These are phyloP conservation scores for Calycopis cecrops DNA, from an alignment of 1,140 invertebrate species.

Conservation along the genomic window DNA sequence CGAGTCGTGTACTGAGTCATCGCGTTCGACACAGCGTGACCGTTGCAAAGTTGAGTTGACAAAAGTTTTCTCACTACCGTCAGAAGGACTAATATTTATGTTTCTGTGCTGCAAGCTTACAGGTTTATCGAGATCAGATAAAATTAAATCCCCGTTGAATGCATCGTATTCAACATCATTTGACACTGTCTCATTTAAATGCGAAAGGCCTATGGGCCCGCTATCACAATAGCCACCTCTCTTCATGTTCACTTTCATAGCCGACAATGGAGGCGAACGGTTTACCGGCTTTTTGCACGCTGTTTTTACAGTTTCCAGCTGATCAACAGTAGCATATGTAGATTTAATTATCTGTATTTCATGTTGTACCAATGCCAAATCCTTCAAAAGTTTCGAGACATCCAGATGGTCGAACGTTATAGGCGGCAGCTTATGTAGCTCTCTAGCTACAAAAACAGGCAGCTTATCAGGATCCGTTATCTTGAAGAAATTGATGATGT, in stretches of 20 bases:
- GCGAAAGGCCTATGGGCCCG: slow-evolving; percentile 18
- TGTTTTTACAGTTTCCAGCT: slow-evolving; percentile 17
- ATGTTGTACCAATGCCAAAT: slow-evolving; percentile 17
- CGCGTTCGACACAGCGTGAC: background rate
- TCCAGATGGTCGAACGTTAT: slow-evolving; percentile 27
- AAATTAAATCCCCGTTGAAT: too few species aligned
- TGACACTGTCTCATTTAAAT: slow-evolving; percentile 16
- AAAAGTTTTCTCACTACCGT: background rate
- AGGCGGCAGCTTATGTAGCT: slow-evolving; percentile 25
- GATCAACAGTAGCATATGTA: slow-evolving; percentile 16
- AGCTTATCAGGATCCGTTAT: slow-evolving; percentile 20
- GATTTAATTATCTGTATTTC: slow-evolving; percentile 23
- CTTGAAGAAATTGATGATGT: slow-evolving; percentile 21
- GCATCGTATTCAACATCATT: too few species aligned
- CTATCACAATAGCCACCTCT: slow-evolving; percentile 22
- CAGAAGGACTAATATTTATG: background rate
- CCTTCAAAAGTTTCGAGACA: background rate
- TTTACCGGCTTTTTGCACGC: background rate
- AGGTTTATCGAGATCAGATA: slow-evolving; percentile 7
- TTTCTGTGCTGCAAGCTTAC: slow-evolving; percentile 3
- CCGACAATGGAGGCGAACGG: slow-evolving; percentile 14
- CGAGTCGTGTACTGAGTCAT: too few species aligned
- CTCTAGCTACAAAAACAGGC: slow-evolving; percentile 24
- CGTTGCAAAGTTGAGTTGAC: background rate
- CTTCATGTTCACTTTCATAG: slow-evolving; percentile 22